Conservation (phyloP, 2,113 vertebrate genomes). For the Neotoma lepida region DNA sequence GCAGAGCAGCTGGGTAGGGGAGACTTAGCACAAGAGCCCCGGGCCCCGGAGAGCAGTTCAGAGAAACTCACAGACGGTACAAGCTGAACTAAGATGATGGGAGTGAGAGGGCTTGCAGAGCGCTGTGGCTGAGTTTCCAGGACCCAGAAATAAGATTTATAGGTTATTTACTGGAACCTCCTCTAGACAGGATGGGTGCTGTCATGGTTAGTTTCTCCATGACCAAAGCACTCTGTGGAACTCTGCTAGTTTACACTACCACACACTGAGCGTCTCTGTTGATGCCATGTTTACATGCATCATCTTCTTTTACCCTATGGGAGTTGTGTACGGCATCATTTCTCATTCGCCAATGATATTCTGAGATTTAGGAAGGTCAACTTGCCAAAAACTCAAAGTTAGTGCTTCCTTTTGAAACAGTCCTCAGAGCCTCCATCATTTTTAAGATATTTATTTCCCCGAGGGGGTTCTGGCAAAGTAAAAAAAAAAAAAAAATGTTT, state of each 20-base stretch:
- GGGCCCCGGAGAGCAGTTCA: background rate
- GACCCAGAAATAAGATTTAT: background rate
- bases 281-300: background rate
- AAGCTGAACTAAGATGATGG: background rate
- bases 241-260: background rate
- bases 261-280: background rate
- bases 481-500: background rate
- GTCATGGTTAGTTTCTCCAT: background rate
- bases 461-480: background rate
- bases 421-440: background rate
- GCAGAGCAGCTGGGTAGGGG: background rate
- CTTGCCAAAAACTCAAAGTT: background rate
- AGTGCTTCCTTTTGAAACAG: background rate
- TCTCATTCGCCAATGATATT: constrained; percentile 19
- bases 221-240: background rate
- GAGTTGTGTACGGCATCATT: background rate
- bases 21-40: background rate
- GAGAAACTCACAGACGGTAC: background rate
- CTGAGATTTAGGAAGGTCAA: constrained; percentile 10
- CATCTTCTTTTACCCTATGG: background rate
- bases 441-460: background rate
- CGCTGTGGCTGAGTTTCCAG: background rate
- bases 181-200: background rate
- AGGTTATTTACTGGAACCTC: background rate
- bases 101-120: background rate